Evolutionary conservation across 2,797 vertebrate genomes (phyloP).

Genomic region (Mus caroli): DNA sequence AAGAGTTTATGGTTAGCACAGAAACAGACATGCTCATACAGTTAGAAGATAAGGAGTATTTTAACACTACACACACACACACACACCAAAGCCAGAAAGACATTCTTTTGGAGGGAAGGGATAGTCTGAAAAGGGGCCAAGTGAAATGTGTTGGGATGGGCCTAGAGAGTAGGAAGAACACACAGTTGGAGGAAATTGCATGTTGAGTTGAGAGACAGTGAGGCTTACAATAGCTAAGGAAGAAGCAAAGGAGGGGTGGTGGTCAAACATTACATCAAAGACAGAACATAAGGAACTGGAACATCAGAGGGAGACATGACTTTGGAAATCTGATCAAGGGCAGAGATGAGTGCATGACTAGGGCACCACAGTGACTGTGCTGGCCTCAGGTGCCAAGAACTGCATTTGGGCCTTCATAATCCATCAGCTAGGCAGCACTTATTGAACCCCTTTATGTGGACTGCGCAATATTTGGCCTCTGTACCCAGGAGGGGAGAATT

Average conservation of each 20-base stretch:
- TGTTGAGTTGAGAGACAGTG: neutral
- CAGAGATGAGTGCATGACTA: neutral
- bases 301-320: neutral
- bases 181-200: rapidly evolving
- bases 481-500: neutral
- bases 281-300: rapidly evolving
- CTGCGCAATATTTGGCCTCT: neutral
- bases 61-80: neutral
- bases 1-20: neutral
- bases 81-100: neutral
- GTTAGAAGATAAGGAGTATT: neutral
- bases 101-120: neutral
- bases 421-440: neutral
- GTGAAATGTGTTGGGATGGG: neutral
- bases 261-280: neutral
- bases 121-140: neutral
- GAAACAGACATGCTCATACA: neutral
- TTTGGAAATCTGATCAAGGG: neutral
- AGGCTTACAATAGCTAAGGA: neutral
- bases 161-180: too few species aligned
- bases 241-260: neutral
- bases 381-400: neutral
- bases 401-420: too few species aligned
- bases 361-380: rapidly evolving
- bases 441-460: neutral